A percentile compares a stretch with the other conserved stretches of the same genome.
These are phyloP conservation scores for Embidobia sp. DNA, from an alignment of 2,888 invertebrate species.

Conservation along the genomic window DNA sequence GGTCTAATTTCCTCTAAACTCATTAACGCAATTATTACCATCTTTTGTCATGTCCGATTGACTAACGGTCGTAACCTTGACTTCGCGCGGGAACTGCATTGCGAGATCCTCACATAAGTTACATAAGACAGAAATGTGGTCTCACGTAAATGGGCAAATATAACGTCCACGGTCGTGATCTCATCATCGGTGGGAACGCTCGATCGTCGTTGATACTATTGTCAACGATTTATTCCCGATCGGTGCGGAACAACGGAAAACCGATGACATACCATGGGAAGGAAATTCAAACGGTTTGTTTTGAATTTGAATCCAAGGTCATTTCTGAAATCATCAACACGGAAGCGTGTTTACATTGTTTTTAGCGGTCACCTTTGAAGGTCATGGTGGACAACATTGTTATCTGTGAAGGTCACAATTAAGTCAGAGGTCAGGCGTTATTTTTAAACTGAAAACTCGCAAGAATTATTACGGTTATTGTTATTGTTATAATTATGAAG, in stretches of 20 bases:
- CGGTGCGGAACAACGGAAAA: neutral
- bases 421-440: neutral
- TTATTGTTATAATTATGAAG: too few species aligned
- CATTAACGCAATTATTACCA: too few species aligned
- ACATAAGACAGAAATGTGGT: slow-evolving; percentile 44
- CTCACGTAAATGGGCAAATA: slow-evolving; percentile 44
- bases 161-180: slow-evolving; percentile 30
- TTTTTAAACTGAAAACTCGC: neutral
- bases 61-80: slow-evolving; percentile 38
- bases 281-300: neutral
- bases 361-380: neutral
- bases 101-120: slow-evolving; percentile 23
- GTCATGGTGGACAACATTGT: neutral
- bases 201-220: slow-evolving; percentile 34
- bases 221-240: neutral
- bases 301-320: neutral
- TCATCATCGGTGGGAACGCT: slow-evolving; percentile 42
- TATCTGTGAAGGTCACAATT: neutral
- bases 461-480: neutral
- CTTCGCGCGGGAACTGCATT: slow-evolving; percentile 35
- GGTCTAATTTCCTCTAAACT: too few species aligned
- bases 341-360: slow-evolving; percentile 2
- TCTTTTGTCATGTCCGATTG: too few species aligned
- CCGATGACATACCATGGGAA: neutral
- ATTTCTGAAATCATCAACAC: neutral